Evolutionary conservation across 2,888 invertebrate species (phyloP), one percentile per base, ranked within the genome.

Genomic region (Reticulitermes lucifugus): DNA sequence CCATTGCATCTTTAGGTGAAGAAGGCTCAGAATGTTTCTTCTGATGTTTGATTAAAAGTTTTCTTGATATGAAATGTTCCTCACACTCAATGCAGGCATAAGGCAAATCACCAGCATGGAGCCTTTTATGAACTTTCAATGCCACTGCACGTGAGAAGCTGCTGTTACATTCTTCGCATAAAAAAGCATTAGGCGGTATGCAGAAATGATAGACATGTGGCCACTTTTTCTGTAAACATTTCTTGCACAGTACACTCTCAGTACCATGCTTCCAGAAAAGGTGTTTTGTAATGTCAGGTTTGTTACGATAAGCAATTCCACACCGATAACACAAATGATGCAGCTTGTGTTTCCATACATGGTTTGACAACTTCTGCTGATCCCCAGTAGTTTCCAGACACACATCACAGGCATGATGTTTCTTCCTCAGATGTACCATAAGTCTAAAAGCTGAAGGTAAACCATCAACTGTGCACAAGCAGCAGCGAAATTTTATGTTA

Each of bases 221-320:
- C 97, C 97, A 97, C 89, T 97, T 97, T 89, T 97, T 97, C 89
- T 97, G 96, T 83, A 97, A 91, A 90, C 97, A 97, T 89, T 93
- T 95, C 90, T 96, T 96, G 89, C 97, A 97, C 60, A 95, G 91
- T 4, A 96, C 95, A 91, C 97, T 97, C 89, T 97, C 96, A 3
- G 97, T 97, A 41, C 97, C 97, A 90, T 98, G 97, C 90, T 97
- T 98, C 97, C 97, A 97, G 90, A 97, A 97, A 85, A 97, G 92
- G 91, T 98, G 97, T 89, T 96, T 96, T 25, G 96, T 96, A 86
- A 97, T 97, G 89, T 97, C 97, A 84, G 95, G 95, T 90, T 97
- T 97, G 90, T 97, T 97, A 88, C 96, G 93, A 90, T 97, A 97
- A 0, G 97, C 95, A 87, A 97, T 96, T 59, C 96, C 96, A 90